These are phyloP conservation scores for Andrena cerasifolii DNA, from an alignment of 1,140 invertebrate genomes.

Conservation along the genomic window DNA sequence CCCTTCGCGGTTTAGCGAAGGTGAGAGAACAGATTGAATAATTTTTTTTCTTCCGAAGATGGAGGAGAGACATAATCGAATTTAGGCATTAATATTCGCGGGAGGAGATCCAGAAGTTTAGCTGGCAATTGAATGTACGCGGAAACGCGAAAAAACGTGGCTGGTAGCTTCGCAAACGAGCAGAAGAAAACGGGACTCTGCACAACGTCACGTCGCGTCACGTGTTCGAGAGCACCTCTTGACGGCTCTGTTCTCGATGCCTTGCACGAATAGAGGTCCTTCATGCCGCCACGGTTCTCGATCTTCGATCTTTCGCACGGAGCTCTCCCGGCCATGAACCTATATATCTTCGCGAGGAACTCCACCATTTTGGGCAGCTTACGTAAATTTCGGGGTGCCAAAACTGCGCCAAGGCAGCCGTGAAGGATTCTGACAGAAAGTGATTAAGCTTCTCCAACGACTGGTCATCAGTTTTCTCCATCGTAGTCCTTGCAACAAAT, in stretches of 20 bases:
- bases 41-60: too few relatives aligned
- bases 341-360: not conserved
- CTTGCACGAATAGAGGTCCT: conserved; percentile 38
- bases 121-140: not conserved
- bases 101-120: not conserved
- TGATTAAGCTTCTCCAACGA: too few relatives aligned
- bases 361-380: conserved; percentile 21
- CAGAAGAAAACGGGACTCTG: conserved; percentile 15
- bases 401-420: too few relatives aligned
- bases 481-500: too few relatives aligned
- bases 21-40: too few relatives aligned
- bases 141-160: not conserved
- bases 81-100: too few relatives aligned
- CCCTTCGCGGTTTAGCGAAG: too few relatives aligned
- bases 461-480: too few relatives aligned
- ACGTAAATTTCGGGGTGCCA: not conserved
- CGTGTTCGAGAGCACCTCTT: conserved; percentile 71
- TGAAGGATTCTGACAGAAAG: too few relatives aligned
- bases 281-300: conserved; percentile 33
- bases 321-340: conserved; percentile 29
- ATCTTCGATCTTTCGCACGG: conserved; percentile 57
- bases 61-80: too few relatives aligned
- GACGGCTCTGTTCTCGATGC: conserved; percentile 53
- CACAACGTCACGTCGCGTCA: conserved; percentile 58
- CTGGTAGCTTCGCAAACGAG: not conserved